Percentiles rank a stretch among this genome's conserved stretches.
Evolutionary conservation across 2,113 vertebrate genomes (phyloP).

Genomic region (Lasiurus borealis): DNA sequence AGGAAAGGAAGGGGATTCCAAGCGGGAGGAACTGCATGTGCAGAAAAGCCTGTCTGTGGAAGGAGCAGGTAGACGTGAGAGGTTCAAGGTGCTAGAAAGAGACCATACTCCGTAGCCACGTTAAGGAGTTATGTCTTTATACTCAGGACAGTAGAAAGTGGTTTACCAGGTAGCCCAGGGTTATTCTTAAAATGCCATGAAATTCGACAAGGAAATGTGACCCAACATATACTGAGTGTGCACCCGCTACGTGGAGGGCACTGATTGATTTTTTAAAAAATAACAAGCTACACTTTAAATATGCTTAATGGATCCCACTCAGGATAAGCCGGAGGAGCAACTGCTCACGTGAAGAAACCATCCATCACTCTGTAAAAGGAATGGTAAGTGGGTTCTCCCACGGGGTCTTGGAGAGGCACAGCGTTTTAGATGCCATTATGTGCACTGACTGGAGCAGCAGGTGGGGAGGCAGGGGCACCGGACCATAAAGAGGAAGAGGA

Average conservation of each 20-base stretch:
- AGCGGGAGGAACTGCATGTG: fast-evolving
- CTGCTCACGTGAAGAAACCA: neutral
- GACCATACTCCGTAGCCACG: neutral
- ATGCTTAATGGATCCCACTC: neutral
- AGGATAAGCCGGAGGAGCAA: neutral
- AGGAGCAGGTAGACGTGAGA: neutral
- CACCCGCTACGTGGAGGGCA: neutral
- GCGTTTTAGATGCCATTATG: no score
- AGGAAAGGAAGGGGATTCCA: neutral
- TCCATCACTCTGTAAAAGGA: neutral
- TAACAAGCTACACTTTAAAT: neutral
- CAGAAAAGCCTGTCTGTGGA: neutral
- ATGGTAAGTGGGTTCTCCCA: neutral
- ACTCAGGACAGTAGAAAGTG: neutral
- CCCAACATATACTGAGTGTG: neutral
- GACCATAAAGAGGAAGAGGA: neutral
- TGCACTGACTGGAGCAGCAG: neutral
- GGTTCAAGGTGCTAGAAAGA: neutral
- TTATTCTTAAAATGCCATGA: neutral
- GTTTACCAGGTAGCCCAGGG: neutral
- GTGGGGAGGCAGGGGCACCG: neutral
- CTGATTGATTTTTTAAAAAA: neutral
- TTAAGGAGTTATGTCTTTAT: neutral
- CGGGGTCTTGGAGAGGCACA: fast-evolving
- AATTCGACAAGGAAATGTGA: neutral